Conservation (phyloP, 2,888 invertebrate species). For the Pseudoips prasinana region DNA sequence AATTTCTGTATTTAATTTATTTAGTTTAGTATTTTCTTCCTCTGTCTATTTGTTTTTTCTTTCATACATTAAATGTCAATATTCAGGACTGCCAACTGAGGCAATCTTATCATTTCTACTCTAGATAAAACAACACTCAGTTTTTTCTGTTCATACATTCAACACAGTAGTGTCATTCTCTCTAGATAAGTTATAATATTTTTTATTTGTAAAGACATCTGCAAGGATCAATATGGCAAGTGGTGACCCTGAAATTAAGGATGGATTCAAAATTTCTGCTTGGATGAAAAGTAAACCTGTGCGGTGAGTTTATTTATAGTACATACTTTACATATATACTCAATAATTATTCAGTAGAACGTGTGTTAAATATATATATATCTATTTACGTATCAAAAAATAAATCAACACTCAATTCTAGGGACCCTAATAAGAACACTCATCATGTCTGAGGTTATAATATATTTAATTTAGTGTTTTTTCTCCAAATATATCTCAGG, state of each 20-base stretch:
- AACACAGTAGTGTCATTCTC: slow-evolving; percentile 38
- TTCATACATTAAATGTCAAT: slow-evolving; percentile 38
- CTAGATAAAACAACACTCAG: slow-evolving; percentile 63
- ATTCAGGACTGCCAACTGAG: slow-evolving; percentile 49
- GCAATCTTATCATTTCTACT: slow-evolving; percentile 75
- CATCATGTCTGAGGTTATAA: too few relatives aligned
- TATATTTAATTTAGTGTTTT: too few relatives aligned
- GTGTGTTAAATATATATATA: too few relatives aligned
- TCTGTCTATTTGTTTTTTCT: slow-evolving; percentile 19
- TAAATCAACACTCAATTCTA: too few relatives aligned
- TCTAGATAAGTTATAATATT: slow-evolving; percentile 11
- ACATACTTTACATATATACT: too few relatives aligned
- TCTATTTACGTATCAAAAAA: too few relatives aligned
- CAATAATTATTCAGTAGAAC: too few relatives aligned
- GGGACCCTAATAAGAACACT: too few relatives aligned
- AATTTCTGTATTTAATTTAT: slow-evolving; percentile 26
- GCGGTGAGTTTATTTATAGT: slow-evolving; percentile 67
- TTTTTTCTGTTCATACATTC: slow-evolving; percentile 34
- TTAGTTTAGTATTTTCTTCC: slow-evolving; percentile 27
- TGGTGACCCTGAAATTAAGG: slow-evolving; percentile 82
- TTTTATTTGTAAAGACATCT: slow-evolving; percentile 6
- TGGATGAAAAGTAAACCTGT: slow-evolving; percentile 88
- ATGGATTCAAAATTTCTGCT: slow-evolving; percentile 85
- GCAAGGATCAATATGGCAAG: slow-evolving; percentile 59
- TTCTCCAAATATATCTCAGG: too few relatives aligned